A percentile compares a stretch with the other conserved stretches of the same genome.
Evolutionary conservation across 2,888 invertebrate genomes (phyloP).

Genomic region (Andrena trimmerana): DNA sequence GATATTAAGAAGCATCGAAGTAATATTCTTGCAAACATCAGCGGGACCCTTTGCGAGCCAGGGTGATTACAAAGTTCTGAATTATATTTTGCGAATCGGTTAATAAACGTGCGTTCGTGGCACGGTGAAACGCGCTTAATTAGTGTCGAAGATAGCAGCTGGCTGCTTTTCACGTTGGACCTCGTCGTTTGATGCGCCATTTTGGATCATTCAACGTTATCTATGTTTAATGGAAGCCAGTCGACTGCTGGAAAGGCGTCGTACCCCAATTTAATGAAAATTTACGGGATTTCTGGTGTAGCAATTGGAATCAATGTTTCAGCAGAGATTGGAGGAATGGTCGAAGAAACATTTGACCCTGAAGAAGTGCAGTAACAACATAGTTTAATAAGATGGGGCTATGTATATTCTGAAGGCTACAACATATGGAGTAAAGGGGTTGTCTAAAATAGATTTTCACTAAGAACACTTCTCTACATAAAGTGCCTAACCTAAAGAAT

Average conservation of each 20-base stretch:
- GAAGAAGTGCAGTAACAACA: too few species aligned
- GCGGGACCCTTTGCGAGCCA: not conserved
- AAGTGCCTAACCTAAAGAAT: not conserved
- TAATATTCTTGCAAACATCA: conserved; percentile 21
- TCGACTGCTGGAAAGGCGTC: not conserved
- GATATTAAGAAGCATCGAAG: conserved; percentile 56
- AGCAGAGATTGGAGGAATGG: not conserved
- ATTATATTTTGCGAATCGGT: conserved; percentile 48
- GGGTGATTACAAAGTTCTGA: conserved; percentile 44
- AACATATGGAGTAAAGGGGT: too few species aligned
- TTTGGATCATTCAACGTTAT: not conserved
- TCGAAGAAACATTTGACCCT: not conserved
- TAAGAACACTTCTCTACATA: not conserved
- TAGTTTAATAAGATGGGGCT: too few species aligned
- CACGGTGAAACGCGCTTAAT: conserved; percentile 43
- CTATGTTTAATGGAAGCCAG: not conserved
- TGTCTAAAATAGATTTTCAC: not conserved
- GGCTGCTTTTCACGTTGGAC: conserved; percentile 6
- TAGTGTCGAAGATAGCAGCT: conserved; percentile 24
- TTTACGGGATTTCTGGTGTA: not conserved
- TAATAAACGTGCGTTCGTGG: conserved; percentile 34
- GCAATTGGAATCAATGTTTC: not conserved
- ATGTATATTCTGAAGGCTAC: too few species aligned
- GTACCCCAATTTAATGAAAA: not conserved
- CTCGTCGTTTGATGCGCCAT: not conserved